These are phyloP conservation scores for Paedocypris micromegethes DNA, from an alignment of 2,797 vertebrate species.

Conservation along the genomic window DNA sequence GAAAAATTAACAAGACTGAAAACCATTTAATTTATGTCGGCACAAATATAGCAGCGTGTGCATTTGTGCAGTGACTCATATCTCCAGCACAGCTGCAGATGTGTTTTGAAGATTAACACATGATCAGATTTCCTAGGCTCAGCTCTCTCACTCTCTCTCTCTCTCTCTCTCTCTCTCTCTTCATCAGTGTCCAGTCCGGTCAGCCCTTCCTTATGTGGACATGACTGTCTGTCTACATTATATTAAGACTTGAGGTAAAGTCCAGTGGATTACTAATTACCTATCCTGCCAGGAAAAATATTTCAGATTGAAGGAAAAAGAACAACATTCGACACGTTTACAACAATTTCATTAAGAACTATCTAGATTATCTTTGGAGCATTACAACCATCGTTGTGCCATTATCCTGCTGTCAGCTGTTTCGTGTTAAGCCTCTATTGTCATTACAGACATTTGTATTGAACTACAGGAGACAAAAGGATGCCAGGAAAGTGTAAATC, in stretches of 20 bases:
- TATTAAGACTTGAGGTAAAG: slow-evolving; percentile 23
- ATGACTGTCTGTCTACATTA: slow-evolving; percentile 28
- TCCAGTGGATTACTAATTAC: slow-evolving; percentile 12
- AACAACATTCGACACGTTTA: too few species aligned
- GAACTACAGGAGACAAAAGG: slow-evolving; percentile 22
- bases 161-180: slow-evolving; percentile 38
- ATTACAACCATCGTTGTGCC: slow-evolving; percentile 43
- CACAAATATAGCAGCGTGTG: not conserved
- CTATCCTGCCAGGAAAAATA: not conserved
- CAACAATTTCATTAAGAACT: not conserved
- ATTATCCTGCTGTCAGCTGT: slow-evolving; percentile 24
- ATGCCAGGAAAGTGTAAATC: slow-evolving; percentile 30
- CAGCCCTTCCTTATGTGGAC: slow-evolving; percentile 41
- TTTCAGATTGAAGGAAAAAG: too few species aligned
- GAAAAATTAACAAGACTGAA: not conserved
- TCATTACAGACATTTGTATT: slow-evolving; percentile 35
- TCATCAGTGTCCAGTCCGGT: slow-evolving; percentile 55
- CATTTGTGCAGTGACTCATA: slow-evolving; percentile 10
- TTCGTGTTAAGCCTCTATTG: slow-evolving; percentile 39
- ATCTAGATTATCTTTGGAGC: slow-evolving; percentile 44
- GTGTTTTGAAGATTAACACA: slow-evolving; percentile 62
- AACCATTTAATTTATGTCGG: not conserved
- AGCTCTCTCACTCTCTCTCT: slow-evolving; percentile 50
- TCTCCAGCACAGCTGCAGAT: slow-evolving; percentile 67
- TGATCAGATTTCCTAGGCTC: slow-evolving; percentile 68